Conservation (phyloP, 2,888 invertebrate species). For the Odontocolon sp. region DNA sequence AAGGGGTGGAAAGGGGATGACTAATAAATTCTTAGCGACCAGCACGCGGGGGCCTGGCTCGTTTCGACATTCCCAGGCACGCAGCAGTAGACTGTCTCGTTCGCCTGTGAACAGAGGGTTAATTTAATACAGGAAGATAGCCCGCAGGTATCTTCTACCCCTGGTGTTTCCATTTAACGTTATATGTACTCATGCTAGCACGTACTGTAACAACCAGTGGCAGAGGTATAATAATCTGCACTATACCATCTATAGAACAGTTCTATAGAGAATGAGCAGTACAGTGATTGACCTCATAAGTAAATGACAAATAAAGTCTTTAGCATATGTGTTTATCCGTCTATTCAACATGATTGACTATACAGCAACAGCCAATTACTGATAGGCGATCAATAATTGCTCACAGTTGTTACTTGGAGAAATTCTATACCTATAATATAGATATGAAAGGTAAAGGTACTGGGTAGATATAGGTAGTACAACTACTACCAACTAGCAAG, state of each 20-base stretch:
- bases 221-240: neutral
- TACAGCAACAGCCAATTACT: no score
- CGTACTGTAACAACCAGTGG: neutral
- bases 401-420: no score
- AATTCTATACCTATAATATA: neutral
- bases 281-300: no score
- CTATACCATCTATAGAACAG: no score
- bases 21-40: conserved; percentile 72
- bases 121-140: conserved; percentile 76
- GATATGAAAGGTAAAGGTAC: neutral
- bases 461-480: neutral
- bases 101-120: conserved; percentile 63
- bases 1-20: conserved; percentile 42
- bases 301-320: no score
- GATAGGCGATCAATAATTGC: no score
- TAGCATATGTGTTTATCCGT: no score
- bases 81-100: conserved; percentile 20
- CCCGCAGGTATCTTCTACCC: conserved; percentile 72
- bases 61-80: conserved; percentile 40
- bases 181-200: neutral
- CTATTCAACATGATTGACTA: no score
- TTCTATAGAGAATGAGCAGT: no score
- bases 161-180: conserved; percentile 53
- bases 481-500: neutral
- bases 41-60: conserved; percentile 65